Evolutionary conservation across 2,888 invertebrate genomes (phyloP).

Genomic region (Ecdyonurus torrentis): DNA sequence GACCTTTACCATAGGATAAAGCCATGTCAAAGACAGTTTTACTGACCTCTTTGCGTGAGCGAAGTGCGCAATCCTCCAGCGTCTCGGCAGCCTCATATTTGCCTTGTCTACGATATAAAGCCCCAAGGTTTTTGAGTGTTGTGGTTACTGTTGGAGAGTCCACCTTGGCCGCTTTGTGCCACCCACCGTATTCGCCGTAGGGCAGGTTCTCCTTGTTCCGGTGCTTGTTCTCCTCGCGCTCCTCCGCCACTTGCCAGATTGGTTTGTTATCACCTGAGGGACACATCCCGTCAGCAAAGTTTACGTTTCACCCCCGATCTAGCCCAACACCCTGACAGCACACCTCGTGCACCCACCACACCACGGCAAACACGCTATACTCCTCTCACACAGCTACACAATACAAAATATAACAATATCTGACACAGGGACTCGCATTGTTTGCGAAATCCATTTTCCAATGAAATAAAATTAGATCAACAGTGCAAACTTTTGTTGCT

Average conservation of each 20-base stretch:
- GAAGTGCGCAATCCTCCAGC: constrained; percentile 91
- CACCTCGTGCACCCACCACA: neutral
- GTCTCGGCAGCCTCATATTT: constrained; percentile 99
- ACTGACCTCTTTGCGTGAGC: constrained; percentile 85
- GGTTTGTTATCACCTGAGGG: constrained; percentile 74
- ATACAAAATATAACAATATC: too few species aligned
- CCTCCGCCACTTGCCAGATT: constrained; percentile 86
- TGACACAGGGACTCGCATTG: too few species aligned
- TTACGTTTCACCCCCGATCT: neutral
- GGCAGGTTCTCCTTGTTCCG: constrained; percentile 77
- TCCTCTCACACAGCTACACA: too few species aligned
- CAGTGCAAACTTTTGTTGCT: too few species aligned
- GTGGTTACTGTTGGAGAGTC: constrained; percentile 96
- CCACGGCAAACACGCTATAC: too few species aligned
- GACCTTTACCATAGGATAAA: too few species aligned
- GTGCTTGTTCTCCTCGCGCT: constrained; percentile 90
- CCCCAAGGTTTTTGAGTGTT: constrained; percentile 94
- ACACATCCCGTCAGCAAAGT: neutral
- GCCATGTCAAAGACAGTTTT: too few species aligned
- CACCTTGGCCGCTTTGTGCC: constrained; percentile 97
- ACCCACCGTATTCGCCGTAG: constrained; percentile 83
- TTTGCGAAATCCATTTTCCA: too few species aligned
- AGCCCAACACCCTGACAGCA: neutral
- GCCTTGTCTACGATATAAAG: constrained; percentile 93
- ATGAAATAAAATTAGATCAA: too few species aligned